Base-by-base conservation (phyloP, 2,888 invertebrate genomes). In the Epinotia ramella region DNA sequence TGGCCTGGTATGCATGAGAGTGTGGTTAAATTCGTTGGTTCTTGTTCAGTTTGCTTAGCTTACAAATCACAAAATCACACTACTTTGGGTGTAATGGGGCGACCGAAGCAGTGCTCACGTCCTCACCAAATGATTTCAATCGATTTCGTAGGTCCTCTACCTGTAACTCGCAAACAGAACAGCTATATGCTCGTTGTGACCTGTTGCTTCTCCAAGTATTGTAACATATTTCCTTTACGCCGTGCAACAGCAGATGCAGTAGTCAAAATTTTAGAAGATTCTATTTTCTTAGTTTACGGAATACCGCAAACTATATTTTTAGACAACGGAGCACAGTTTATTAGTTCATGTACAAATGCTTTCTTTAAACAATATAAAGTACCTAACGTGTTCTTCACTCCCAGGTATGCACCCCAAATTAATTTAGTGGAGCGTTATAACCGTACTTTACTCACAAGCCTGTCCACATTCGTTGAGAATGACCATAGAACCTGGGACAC, bases 21-120 rank as follows among this genome's bases (percentile, higher is more conserved):
- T 49, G 71, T 77, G 0, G 12, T 53, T 1, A 20, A 33, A 1
- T 73, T 56, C n/a, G 62, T 78, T 12, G 40, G 33, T 11, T 40
- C 11, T 0, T 70, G 53, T 63, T 69, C 59, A 33, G 63, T 7
- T 11, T 69, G 66, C 73, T 28, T 73, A 2, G 63, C 78, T 0
- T 66, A 75, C 33, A 77, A 76, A 46, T 44, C 5, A 0, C 72
- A 73, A 6, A 77, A 44, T 64, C 78, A 67, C 46, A 63, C 11
- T 24, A 80, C 73, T 6, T 74, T 44, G 44, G 79, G 71, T 12
- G 74, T 11, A 75, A 78, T 73, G 79, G 79, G 46, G 53, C 60
- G 49, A 2, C 46, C 49, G 24, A 65, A 65, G 13, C 16, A 65
- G 12, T 65, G 65, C 2, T 65, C 49, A 16, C 5, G 65, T 0